Evolutionary conservation across 2,888 invertebrate genomes (phyloP).

Genomic region (Clusia tigrina): DNA sequence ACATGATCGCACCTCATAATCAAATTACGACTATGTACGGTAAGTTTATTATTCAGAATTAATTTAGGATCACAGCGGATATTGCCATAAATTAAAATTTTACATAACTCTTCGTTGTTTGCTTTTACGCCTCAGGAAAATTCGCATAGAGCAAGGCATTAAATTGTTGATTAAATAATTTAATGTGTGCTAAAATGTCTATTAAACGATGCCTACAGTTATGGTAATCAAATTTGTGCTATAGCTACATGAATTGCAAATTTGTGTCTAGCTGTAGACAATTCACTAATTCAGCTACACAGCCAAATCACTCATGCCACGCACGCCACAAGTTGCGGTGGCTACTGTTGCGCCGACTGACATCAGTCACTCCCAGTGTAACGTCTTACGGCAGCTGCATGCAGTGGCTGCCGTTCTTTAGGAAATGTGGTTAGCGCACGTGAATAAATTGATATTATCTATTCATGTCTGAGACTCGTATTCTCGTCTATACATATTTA

Average conservation of each 20-base stretch:
- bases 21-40: too few species aligned
- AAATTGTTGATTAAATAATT: conserved; percentile 3
- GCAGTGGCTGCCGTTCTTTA: conserved; percentile 28
- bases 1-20: too few species aligned
- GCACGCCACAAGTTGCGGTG: too few species aligned
- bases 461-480: not conserved
- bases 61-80: too few species aligned
- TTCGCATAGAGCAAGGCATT: too few species aligned
- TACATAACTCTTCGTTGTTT: too few species aligned
- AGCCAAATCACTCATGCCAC: not conserved
- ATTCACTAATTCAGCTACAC: not conserved
- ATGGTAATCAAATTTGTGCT: conserved; percentile 7
- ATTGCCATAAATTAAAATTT: too few species aligned
- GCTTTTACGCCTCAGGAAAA: too few species aligned
- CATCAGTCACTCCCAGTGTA: not conserved
- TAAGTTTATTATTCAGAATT: too few species aligned
- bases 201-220: conserved; percentile 12
- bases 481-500: not conserved
- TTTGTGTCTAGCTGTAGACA: conserved; percentile 3
- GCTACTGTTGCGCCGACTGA: not conserved
- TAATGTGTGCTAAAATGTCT: conserved; percentile 10
- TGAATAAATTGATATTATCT: not conserved
- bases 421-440: conserved; percentile 2
- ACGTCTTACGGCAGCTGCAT: too few species aligned
- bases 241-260: conserved; percentile 6